phyloP scores from a whole-genome alignment of 23 tunicate species.

The Trididemnum nubilum region DNA sequence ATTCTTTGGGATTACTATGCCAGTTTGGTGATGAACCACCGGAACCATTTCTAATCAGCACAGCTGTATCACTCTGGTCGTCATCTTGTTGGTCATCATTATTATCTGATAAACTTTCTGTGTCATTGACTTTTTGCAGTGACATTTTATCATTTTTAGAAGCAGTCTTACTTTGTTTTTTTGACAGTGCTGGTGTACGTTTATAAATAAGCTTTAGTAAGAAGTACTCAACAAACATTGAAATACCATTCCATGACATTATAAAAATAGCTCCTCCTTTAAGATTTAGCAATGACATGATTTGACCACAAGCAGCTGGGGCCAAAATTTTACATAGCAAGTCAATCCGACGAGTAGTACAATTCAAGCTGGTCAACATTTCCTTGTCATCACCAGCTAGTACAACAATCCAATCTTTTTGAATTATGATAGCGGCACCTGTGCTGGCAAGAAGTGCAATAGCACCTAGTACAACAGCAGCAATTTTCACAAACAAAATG shows the following conservation, averaged over 20 bases:
- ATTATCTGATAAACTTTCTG: neutral
- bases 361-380: conserved; percentile 51
- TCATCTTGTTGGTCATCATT: neutral
- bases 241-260: conserved; percentile 64
- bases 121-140: neutral
- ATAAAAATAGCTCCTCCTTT: conserved; percentile 77
- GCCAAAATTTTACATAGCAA: conserved; percentile 61
- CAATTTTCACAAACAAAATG: conserved; percentile 52
- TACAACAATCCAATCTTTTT: conserved; percentile 90
- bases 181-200: conserved; percentile 69
- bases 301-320: conserved; percentile 76
- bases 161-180: neutral
- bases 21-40: neutral
- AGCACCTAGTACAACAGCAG: conserved; percentile 54
- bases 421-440: conserved; percentile 58
- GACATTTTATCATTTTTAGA: neutral
- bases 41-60: neutral
- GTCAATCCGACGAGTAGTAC: conserved; percentile 73
- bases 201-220: conserved; percentile 54
- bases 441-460: conserved; percentile 56
- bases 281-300: conserved; percentile 58
- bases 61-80: neutral
- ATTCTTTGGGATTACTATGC: neutral
- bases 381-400: conserved; percentile 51
- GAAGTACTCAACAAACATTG: conserved; percentile 77